These are phyloP conservation scores for Tragopan temminckii DNA, from an alignment of 2,797 vertebrate genomes.

Conservation along the genomic window DNA sequence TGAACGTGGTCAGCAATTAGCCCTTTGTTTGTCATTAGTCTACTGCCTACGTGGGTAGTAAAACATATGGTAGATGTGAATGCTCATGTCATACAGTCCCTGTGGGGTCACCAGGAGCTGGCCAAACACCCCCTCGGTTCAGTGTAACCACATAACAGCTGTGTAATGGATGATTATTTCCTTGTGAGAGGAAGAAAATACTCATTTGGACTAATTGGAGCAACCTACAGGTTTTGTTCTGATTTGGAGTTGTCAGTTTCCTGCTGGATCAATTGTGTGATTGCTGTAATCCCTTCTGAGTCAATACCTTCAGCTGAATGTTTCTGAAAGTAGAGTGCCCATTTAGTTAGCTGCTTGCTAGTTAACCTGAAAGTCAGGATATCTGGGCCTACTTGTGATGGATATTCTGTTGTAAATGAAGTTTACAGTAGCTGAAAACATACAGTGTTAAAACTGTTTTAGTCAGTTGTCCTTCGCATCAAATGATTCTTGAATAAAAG, in stretches of 20 bases:
- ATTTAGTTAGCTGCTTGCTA: background rate
- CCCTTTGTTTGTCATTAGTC: background rate
- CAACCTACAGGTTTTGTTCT: background rate
- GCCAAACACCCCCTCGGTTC: background rate
- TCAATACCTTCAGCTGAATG: accelerated
- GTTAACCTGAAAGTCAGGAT: background rate
- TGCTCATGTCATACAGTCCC: background rate
- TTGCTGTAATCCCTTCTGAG: accelerated
- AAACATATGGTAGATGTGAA: background rate
- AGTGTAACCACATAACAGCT: background rate
- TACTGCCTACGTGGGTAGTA: background rate
- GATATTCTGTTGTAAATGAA: background rate
- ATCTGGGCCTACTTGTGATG: accelerated
- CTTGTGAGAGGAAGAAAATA: background rate
- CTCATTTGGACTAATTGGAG: background rate
- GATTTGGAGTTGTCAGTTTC: background rate
- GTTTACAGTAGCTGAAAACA: background rate
- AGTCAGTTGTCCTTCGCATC: background rate
- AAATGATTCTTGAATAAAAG: accelerated
- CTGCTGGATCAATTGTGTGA: background rate
- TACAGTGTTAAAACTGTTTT: background rate
- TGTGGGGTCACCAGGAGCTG: background rate
- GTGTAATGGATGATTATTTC: background rate
- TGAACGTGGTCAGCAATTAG: background rate
- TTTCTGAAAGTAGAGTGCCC: accelerated